A percentile compares a stretch with the other conserved stretches of the same genome.
Conservation (phyloP, 2,888 invertebrate species). For the Acleris laterana region DNA sequence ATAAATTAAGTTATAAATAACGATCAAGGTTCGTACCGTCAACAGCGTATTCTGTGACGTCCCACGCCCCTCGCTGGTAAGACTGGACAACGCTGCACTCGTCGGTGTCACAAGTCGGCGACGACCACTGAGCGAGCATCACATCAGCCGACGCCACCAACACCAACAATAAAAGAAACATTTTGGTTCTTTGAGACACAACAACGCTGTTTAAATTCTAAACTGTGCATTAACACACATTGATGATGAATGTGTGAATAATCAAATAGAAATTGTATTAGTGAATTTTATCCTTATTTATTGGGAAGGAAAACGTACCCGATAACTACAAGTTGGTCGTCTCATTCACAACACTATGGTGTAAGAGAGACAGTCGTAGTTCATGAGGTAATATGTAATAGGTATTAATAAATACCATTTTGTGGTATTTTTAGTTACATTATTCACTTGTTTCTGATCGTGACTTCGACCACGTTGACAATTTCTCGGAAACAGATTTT, state of each 20-base stretch:
- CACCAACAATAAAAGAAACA: no score
- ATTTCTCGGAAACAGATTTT: no score
- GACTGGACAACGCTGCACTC: not conserved
- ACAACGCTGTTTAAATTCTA: no score
- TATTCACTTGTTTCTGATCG: no score
- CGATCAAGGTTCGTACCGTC: not conserved
- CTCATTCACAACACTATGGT: not conserved
- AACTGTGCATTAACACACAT: no score
- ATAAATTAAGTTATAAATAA: no score
- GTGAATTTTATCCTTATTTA: not conserved
- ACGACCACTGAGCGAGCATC: constrained; percentile 43
- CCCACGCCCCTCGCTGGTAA: not conserved
- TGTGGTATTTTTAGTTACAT: no score
- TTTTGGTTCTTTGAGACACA: no score
- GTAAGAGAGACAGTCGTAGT: not conserved
- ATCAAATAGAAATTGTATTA: not conserved
- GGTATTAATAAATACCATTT: no score
- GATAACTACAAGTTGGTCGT: no score
- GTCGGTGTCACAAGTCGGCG: constrained; percentile 32
- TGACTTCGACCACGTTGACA: no score
- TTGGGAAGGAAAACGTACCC: not conserved
- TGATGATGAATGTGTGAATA: not conserved
- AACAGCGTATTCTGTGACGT: not conserved
- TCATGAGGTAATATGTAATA: no score
- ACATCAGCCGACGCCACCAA: constrained; percentile 27